These are phyloP conservation scores for Acrobasis consociella DNA, from an alignment of 2,888 invertebrate genomes.

Conservation along the genomic window DNA sequence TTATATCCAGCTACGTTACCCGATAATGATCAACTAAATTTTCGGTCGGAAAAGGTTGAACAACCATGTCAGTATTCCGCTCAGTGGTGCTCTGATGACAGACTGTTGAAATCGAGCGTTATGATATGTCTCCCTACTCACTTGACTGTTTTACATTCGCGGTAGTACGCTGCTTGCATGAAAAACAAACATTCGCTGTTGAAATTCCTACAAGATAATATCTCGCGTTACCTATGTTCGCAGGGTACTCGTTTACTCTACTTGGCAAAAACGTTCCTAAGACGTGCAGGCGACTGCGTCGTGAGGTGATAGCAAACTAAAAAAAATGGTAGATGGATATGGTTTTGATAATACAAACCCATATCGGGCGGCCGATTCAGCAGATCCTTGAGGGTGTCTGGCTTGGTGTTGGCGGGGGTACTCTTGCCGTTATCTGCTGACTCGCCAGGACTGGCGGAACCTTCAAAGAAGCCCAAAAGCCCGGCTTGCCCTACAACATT, in stretches of 20 bases:
- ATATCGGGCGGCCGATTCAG: conserved; percentile 52
- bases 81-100: too few relatives aligned
- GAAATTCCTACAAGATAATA: too few relatives aligned
- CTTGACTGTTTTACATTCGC: too few relatives aligned
- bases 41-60: too few relatives aligned
- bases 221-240: too few relatives aligned
- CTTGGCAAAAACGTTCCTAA: neutral
- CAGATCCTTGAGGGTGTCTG: conserved; percentile 76
- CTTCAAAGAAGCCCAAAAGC: conserved; percentile 3
- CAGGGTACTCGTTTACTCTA: neutral
- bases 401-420: conserved; percentile 62
- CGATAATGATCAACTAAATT: too few relatives aligned
- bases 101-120: too few relatives aligned
- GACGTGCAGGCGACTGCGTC: neutral
- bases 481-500: conserved; percentile 3
- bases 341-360: conserved; percentile 31
- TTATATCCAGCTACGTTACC: too few relatives aligned
- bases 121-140: too few relatives aligned
- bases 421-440: conserved; percentile 62
- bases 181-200: too few relatives aligned
- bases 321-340: conserved; percentile 1
- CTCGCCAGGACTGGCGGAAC: conserved; percentile 73
- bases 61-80: too few relatives aligned
- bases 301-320: neutral
- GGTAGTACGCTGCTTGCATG: too few relatives aligned